Percentiles rank a stretch among this genome's conserved stretches.
phyloP scores from a whole-genome alignment of 2,797 vertebrate species.

The Sarcoramphus papa region DNA sequence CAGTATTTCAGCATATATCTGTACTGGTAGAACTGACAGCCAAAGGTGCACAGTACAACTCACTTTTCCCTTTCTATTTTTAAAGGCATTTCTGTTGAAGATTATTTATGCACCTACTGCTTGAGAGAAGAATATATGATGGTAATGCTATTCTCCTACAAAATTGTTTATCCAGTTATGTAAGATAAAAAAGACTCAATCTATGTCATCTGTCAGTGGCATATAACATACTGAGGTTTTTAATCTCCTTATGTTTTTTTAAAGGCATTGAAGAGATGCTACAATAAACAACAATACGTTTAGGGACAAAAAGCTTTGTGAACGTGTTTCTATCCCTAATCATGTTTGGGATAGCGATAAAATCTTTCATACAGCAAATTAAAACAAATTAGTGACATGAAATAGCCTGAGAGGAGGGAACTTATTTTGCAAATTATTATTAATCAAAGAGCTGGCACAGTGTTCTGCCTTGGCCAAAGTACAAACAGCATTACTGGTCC shows the following conservation, averaged over 20 bases:
- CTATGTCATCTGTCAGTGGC: background rate
- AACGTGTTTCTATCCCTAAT: background rate
- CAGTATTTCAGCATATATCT: background rate
- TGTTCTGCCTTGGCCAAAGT: background rate
- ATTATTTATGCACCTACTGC: background rate
- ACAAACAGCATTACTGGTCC: background rate
- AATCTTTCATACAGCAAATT: background rate
- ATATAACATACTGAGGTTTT: background rate
- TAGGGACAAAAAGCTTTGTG: background rate
- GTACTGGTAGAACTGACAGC: background rate
- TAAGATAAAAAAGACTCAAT: background rate
- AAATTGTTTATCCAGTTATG: slow-evolving; percentile 1
- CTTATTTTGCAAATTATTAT: background rate
- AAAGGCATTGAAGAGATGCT: background rate
- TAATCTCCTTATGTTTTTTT: background rate
- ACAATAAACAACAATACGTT: background rate
- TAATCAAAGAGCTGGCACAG: background rate
- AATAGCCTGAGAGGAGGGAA: background rate
- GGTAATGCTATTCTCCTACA: background rate
- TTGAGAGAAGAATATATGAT: background rate
- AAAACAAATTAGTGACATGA: background rate
- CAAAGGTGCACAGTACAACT: background rate
- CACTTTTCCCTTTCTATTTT: background rate
- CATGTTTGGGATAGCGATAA: background rate
- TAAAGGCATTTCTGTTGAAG: background rate